phyloP scores from a whole-genome alignment of 92 coral and sea anemone species.

The Epizoanthus scotinus region DNA sequence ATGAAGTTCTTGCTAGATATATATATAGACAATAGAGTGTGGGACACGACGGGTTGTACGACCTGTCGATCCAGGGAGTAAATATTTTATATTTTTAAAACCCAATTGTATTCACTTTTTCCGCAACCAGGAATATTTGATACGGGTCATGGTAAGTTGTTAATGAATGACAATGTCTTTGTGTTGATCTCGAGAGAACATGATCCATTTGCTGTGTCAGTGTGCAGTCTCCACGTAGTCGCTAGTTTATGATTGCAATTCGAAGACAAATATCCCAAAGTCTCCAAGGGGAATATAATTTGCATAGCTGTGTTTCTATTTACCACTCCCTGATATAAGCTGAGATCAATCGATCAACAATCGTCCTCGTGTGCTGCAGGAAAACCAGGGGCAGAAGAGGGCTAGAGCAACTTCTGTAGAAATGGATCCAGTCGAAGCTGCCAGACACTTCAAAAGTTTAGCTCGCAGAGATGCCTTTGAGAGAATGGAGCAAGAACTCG shows the following conservation, averaged over 20 bases:
- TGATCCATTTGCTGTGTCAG: neutral
- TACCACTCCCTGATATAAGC: neutral
- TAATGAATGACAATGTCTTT: neutral
- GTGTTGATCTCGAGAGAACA: neutral
- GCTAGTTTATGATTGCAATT: neutral
- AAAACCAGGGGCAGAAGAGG: neutral
- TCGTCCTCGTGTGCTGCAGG: conserved; percentile 18
- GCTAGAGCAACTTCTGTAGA: conserved; percentile 3
- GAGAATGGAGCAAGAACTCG: conserved; percentile 82
- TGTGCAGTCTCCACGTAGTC: neutral
- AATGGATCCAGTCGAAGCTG: conserved; percentile 40
- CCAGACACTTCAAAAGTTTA: conserved; percentile 68
- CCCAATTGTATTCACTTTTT: neutral
- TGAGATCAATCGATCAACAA: neutral
- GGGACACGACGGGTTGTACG: too few relatives aligned
- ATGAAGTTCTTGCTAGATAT: neutral
- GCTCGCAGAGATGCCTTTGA: conserved; percentile 91
- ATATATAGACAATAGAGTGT: too few relatives aligned
- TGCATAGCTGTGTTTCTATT: too few relatives aligned
- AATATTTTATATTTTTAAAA: conserved; percentile 18
- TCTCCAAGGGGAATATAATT: too few relatives aligned
- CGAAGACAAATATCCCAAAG: too few relatives aligned
- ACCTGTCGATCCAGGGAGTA: conserved; percentile 1
- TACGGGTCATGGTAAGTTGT: conserved; percentile 31
- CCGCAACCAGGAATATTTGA: neutral